Conservation (phyloP, 1,140 invertebrate genomes). For the Drosophila sproati region DNA sequence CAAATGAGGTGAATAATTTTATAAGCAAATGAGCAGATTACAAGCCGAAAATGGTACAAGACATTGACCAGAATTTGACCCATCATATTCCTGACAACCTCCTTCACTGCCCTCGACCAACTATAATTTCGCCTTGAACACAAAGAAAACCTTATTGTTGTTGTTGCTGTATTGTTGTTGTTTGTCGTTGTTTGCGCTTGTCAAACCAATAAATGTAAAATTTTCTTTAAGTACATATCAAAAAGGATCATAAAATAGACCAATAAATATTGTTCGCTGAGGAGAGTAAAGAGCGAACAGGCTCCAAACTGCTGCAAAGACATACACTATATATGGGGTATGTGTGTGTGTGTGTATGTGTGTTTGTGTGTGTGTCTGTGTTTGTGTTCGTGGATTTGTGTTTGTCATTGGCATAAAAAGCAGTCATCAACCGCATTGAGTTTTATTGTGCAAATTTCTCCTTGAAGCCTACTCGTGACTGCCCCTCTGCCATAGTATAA, state of each 20-base stretch:
- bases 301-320: slow-evolving; percentile 17
- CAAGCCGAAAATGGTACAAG: slow-evolving; percentile 75
- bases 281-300: slow-evolving; percentile 19
- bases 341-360: background rate
- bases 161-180: slow-evolving; percentile 10
- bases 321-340: background rate
- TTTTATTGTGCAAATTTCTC: slow-evolving; percentile 74
- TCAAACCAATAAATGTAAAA: slow-evolving; percentile 82
- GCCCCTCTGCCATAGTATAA: slow-evolving; percentile 30
- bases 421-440: slow-evolving; percentile 58
- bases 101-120: slow-evolving; percentile 15
- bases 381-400: background rate
- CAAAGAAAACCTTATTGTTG: slow-evolving; percentile 32
- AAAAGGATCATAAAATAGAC: slow-evolving; percentile 81
- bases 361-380: background rate
- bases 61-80: slow-evolving; percentile 58
- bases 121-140: slow-evolving; percentile 41
- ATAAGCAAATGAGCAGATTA: slow-evolving; percentile 83
- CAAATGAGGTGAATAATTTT: slow-evolving; percentile 82
- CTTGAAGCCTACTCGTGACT: slow-evolving; percentile 53
- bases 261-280: slow-evolving; percentile 69
- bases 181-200: slow-evolving; percentile 62
- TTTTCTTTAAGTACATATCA: slow-evolving; percentile 80
- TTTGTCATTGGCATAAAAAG: slow-evolving; percentile 48
- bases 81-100: slow-evolving; percentile 45